These are phyloP conservation scores for Indicator indicator DNA, from an alignment of 2,113 vertebrate species.

Conservation along the genomic window DNA sequence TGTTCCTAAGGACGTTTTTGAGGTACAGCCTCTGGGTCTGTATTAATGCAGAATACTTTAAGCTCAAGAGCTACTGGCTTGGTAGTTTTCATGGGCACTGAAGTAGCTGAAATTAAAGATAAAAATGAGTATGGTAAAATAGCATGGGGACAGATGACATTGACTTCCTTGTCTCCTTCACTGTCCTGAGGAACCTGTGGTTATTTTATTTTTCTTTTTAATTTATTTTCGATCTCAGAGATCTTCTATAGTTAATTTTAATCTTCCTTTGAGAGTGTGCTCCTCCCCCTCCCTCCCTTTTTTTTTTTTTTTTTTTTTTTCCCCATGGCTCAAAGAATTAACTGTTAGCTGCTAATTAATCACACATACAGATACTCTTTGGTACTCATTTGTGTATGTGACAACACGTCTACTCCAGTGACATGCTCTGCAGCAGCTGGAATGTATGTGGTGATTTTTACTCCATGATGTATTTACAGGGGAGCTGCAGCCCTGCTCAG, in stretches of 20 bases:
- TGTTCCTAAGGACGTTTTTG: slow-evolving; percentile 8
- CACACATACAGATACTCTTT: neutral
- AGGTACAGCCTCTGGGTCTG: neutral
- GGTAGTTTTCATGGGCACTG: neutral
- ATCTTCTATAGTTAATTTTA: neutral
- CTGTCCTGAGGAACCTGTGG: neutral
- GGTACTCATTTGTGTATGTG: neutral
- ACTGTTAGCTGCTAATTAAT: neutral
- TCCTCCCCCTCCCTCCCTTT: neutral
- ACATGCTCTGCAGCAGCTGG: slow-evolving; percentile 43
- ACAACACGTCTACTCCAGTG: neutral
- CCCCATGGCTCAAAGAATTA: neutral
- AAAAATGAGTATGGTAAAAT: neutral
- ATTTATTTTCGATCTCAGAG: neutral
- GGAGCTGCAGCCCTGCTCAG: slow-evolving; percentile 30
- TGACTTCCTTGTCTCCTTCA: neutral
- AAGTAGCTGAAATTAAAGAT: neutral
- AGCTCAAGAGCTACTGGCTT: neutral
- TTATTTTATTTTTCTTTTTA: neutral
- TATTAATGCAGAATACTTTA: neutral
- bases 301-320: fast-evolving
- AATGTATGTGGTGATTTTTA: neutral
- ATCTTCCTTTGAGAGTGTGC: neutral
- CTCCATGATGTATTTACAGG: slow-evolving; percentile 49
- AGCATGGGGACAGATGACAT: neutral